Evolutionary conservation across 2,888 invertebrate species (phyloP), one percentile per base, ranked within the genome.

Genomic region (Eucriotettix oculatus): DNA sequence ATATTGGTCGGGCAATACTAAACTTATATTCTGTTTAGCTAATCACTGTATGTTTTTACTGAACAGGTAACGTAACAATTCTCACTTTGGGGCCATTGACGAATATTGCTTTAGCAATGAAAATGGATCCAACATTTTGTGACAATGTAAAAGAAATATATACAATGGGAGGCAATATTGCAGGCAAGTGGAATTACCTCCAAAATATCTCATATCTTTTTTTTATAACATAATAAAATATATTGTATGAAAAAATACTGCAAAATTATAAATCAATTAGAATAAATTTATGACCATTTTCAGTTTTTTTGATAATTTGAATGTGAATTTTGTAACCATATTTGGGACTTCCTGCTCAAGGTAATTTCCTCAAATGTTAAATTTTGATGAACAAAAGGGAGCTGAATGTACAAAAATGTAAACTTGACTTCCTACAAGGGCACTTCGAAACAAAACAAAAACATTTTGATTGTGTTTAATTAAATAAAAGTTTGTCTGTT

Each of bases 141-240:
- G 60, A 63, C 14, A 66, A 68, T 17, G 62, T 76, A 7, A 71
- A 72, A 61, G 67, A 68, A 9, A 70, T 75, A 42, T 72, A 68
- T 63, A 69, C 72, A 12, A 76, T 76, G 76, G 76, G 76, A n/a
- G 76, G 76, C 54, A 76, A 75, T 62, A 69, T 70, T 58, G 68
- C 70, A 68, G 75, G 75, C 63, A 58, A 55, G 29, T 56, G 2
- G 29, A 5, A 29, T 29, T 2, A 29, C 7, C 29, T 29, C 29
- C 1, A 56, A 14, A 17, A 40, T 42, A 56, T 17, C 40, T 10
- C 16, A 29, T 54, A 16, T 14, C 40, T 0, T 10, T 29, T 29
- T 17, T 29, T 9, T 12, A 29, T 12, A 1, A 53, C 16, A 48
- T n/a, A 52, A n/a, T 29, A 54, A 54, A n/a, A 54, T 40, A 9